Evolutionary conservation across 2,888 invertebrate species (phyloP), one percentile per base, ranked within the genome.

Genomic region (Stenodera caucasica): DNA sequence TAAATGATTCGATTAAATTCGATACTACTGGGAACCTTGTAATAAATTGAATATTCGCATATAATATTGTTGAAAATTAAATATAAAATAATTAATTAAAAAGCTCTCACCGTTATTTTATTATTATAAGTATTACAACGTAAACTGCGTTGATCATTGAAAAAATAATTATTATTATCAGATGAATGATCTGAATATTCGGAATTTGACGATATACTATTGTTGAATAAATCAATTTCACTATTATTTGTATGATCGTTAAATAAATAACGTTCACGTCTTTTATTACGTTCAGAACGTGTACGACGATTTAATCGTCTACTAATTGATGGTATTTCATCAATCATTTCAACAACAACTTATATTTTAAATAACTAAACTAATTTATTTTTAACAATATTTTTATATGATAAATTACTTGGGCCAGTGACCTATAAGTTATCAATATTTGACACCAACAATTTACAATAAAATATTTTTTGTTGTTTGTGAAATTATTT

Each of bases 261-360:
- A 62, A 73, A 65, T 58, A 76, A 67, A 68, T 77, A 78, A 57
- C 76, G 64, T 66, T 78, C 75, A 51, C 79, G 72, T 60, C 78
- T 68, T 69, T 75, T 78, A 14, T 74, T 78, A 52, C 78, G 70
- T 67, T 79, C 77, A 58, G 72, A 67, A 49, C 79, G 75, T 40
- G 76, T 77, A 68, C 76, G 71, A 57, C 77, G 69, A 61, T 70
- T 78, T 23, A 71, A 65, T 33, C 68, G 70, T 58, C 69, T 68
- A n/a, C 5, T 26, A 5, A 26, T 26, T 26, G 64, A 69, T 55
- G 69, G 67, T 53, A 69, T 67, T 52, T 76, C 75, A 67, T 75
- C 75, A 57, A 75, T 74, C 75, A 76, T 76, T 55, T 67, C 58
- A 50, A 58, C 18, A 59, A 40, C 49, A 26, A 58, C 58, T 54